Evolutionary conservation across 37 sponge, comb jelly and placozoan species (phyloP), one percentile per base, ranked within the genome.

Genomic region (Spongia lamella): DNA sequence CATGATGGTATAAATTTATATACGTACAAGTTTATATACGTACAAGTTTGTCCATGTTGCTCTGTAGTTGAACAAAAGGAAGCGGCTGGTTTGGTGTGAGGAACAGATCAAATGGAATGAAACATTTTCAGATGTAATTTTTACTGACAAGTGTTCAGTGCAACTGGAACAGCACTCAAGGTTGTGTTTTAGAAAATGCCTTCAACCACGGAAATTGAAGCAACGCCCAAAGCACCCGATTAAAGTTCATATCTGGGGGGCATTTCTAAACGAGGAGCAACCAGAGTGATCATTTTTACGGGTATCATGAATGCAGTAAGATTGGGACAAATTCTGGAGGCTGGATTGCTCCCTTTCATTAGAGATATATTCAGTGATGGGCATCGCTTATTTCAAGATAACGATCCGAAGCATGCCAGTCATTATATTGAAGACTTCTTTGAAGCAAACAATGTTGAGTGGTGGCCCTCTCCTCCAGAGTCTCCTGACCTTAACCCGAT

Each of bases 211-310:
- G 56, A 54, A 60, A 63, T 36, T 80, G 17, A 80, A 61, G 71
- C 54, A n/a, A n/a, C n/a, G n/a, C n/a, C n/a, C n/a, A n/a, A n/a
- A n/a, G n/a, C n/a, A n/a, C n/a, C n/a, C n/a, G 34, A 24, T 49
- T 15, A 73, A 72, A 27, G 61, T 72, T 25, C 73, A 72, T 30
- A 38, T 82, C 6, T 82, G 74, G 74, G 66, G 43, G 74, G 82
- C n/a, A 82, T 82, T 37, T 70, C 65, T 25, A 43, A 51, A 24
- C 25, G 38, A 37, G 82, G 82, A 34, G 80, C 80, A 30, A 79
- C 79, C 1, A 31, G 35, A 40, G 32, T 82, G 21, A 74, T 73
- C n/a, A 62, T 82, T 36, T 82, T 82, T 56, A 51, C 66, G 2
- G 82, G 82, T 2, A 82, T 73, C 38, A 72, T 73, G 82, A 73